These are phyloP conservation scores for Trachurus trachurus DNA, from an alignment of 2,797 vertebrate genomes.

Conservation along the genomic window DNA sequence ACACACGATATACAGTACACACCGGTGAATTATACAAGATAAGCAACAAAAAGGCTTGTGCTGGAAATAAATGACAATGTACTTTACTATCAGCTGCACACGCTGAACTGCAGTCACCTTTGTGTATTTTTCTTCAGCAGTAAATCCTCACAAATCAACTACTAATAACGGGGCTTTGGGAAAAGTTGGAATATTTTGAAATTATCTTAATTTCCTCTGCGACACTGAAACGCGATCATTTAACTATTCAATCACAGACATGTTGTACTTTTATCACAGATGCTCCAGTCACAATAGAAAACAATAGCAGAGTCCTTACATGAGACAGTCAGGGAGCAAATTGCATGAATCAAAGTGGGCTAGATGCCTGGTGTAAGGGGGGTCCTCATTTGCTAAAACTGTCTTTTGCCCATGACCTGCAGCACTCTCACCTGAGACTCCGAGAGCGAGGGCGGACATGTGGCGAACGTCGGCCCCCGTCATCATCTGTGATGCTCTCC, in stretches of 20 bases:
- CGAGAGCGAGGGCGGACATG: slow-evolving; percentile 93
- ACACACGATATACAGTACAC: neutral
- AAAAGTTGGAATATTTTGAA: neutral
- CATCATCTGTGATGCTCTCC: slow-evolving; percentile 94
- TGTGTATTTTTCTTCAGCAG: slow-evolving; percentile 5
- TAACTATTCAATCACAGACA: neutral
- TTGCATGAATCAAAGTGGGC: neutral
- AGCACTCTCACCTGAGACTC: slow-evolving; percentile 90
- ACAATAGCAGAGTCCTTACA: neutral
- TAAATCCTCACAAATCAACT: neutral
- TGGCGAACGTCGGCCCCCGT: slow-evolving; percentile 90
- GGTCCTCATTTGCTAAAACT: neutral
- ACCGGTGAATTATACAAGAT: slow-evolving; percentile 16
- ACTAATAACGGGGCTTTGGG: neutral
- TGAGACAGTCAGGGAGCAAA: neutral
- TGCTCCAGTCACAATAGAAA: slow-evolving; percentile 1
- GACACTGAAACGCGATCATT: neutral
- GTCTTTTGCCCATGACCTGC: neutral
- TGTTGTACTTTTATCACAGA: neutral
- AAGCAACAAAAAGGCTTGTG: slow-evolving; percentile 1
- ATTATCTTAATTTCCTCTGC: neutral
- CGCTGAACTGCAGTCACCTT: neutral
- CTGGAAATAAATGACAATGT: slow-evolving; percentile 22
- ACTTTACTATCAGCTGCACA: slow-evolving; percentile 6
- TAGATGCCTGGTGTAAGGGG: neutral